Evolutionary conservation across 2,113 vertebrate species (phyloP), one percentile per base, ranked within the genome.

Genomic region (Tragelaphus imberbis): DNA sequence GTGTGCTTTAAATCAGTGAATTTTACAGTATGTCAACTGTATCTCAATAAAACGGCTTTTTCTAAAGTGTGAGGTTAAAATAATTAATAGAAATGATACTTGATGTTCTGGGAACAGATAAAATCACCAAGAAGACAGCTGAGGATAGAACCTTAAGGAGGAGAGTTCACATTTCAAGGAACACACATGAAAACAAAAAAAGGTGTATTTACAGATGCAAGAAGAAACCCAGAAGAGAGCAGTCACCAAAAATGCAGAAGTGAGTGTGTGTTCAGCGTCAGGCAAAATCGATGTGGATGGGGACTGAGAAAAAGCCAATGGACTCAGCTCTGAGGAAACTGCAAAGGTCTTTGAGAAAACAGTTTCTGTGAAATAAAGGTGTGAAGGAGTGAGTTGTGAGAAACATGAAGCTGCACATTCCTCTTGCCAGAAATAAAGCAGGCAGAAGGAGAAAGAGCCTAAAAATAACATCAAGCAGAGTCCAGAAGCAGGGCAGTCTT

Each of bases 11-110:
- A 92, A 30, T 84, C 33, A 53, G 51, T 89, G 55, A 47, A 63
- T 90, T 93, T 87, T 87, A 75, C 65, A 49, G 79, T 27, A 92
- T 88, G 7, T 89, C 88, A 94, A 36, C 15, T 65, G 33, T 65
- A 33, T n/a, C 51, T 61, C 28, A 88, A 27, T 92, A 61, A 77
- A 63, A 28, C 75, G 12, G 53, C n/a, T 77, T 95, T 93, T 88
- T 21, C 47, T 81, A 63, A 79, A 40, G 25, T 92, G 75, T 94
- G 58, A 82, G 11, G 71, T 92, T 88, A 92, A 96, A 93, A 53
- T 79, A 80, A 44, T 90, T 93, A 44, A 61, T 56, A 89, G 80
- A 97, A 47, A 51, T 75, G 53, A 94, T 95, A 23, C 84, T 94
- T 85, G 17, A 63, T 2, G 7, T 95, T 93, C 28, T 1, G 84